Evolutionary conservation across 2,797 vertebrate genomes (phyloP).

Genomic region (Danionella dracula): DNA sequence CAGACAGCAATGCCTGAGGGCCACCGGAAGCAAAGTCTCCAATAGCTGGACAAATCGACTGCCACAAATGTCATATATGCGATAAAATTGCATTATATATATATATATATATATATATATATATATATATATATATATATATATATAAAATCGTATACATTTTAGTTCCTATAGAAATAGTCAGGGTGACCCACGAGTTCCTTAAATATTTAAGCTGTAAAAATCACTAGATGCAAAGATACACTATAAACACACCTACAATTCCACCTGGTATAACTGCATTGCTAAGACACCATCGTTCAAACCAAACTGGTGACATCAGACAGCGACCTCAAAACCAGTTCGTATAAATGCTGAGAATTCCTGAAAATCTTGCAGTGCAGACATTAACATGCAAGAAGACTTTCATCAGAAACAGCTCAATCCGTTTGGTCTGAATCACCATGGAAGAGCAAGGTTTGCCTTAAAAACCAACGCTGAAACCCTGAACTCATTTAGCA

Average conservation of each 20-base stretch:
- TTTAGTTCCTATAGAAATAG: too few species aligned
- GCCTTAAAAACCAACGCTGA: constrained; percentile 23
- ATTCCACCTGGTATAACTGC: not conserved
- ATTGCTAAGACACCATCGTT: not conserved
- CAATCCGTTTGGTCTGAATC: constrained; percentile 26
- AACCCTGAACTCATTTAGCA: constrained; percentile 13
- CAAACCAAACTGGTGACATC: too few species aligned
- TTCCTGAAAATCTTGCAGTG: not conserved
- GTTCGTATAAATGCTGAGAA: too few species aligned
- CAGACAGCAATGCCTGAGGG: not conserved
- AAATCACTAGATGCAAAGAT: too few species aligned
- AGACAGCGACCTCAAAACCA: too few species aligned
- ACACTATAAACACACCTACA: too few species aligned
- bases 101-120: too few species aligned
- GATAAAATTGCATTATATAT: too few species aligned
- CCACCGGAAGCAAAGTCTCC: not conserved
- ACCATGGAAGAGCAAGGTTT: not conserved
- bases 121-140: not conserved
- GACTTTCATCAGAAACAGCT: constrained; percentile 8
- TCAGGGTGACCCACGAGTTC: too few species aligned
- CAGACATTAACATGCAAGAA: not conserved
- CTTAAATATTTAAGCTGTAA: too few species aligned
- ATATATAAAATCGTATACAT: too few species aligned
- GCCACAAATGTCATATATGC: too few species aligned
- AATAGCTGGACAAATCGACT: not conserved